Evolutionary conservation across 2,113 vertebrate species (phyloP).

Genomic region (Vulpes lagopus): DNA sequence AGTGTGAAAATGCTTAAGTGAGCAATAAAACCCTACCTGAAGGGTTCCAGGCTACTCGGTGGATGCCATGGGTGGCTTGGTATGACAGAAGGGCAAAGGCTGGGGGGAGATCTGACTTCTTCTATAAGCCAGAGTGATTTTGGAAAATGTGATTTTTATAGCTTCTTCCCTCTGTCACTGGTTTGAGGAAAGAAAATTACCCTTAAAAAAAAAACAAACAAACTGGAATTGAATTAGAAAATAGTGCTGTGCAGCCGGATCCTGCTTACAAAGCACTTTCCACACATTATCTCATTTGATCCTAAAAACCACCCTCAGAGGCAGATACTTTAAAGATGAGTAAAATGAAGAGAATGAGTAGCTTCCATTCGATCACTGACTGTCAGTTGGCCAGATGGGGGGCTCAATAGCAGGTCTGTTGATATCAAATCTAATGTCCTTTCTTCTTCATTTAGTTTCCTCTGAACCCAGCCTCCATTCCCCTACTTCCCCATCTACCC

Average conservation of each 20-base stretch:
- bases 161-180: background rate
- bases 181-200: conserved; percentile 60
- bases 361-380: background rate
- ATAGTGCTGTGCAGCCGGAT: background rate
- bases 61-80: background rate
- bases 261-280: conserved; percentile 25
- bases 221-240: conserved; percentile 34
- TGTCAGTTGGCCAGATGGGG: background rate
- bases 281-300: background rate
- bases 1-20: background rate
- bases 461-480: background rate
- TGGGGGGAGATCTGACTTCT: background rate
- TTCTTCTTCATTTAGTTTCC: background rate
- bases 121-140: background rate
- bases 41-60: background rate
- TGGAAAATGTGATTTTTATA: conserved; percentile 59
- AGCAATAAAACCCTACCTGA: background rate
- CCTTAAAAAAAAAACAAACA: background rate
- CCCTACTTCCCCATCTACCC: background rate
- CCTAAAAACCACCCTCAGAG: background rate
- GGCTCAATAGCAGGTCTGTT: background rate
- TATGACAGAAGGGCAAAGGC: background rate
- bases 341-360: background rate
- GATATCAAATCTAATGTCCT: background rate
- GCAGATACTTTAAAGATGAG: conserved; percentile 30